phyloP scores from a whole-genome alignment of 1,140 invertebrate species.

The Gerris buenoi region DNA sequence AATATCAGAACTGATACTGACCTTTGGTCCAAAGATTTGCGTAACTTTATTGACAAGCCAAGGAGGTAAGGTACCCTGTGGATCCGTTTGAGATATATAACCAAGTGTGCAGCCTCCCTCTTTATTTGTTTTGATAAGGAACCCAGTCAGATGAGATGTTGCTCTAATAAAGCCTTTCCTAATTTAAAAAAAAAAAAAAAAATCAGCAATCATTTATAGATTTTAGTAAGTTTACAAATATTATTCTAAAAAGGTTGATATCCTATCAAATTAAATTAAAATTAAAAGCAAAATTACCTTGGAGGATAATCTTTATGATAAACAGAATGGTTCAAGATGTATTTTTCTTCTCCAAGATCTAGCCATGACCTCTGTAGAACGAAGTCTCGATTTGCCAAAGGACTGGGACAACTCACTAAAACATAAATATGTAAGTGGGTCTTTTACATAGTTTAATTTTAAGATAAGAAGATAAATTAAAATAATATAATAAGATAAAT shows the following conservation, averaged over 20 bases:
- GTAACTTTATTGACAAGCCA: slow-evolving; percentile 83
- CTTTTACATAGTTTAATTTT: no score
- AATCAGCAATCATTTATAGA: not conserved
- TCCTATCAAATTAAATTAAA: no score
- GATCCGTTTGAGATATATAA: slow-evolving; percentile 39
- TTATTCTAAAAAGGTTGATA: no score
- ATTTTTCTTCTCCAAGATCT: slow-evolving; percentile 64
- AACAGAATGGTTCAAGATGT: slow-evolving; percentile 81
- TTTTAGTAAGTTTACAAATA: no score
- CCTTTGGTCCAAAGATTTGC: slow-evolving; percentile 66
- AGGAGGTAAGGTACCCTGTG: slow-evolving; percentile 67
- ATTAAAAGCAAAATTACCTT: slow-evolving; percentile 26
- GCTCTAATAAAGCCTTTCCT: slow-evolving; percentile 59
- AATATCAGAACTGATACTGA: no score
- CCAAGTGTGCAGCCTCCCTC: slow-evolving; percentile 18
- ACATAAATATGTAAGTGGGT: no score
- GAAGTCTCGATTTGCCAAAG: slow-evolving; percentile 79
- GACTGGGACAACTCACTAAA: slow-evolving; percentile 70
- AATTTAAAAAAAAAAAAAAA: not conserved
- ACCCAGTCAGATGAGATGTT: slow-evolving; percentile 38
- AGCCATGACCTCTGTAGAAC: slow-evolving; percentile 80
- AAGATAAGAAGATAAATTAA: no score
- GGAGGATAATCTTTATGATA: slow-evolving; percentile 69
- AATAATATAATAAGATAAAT: no score
- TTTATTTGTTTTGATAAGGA: slow-evolving; percentile 13